Evolutionary conservation across 2,888 invertebrate genomes (phyloP).

Genomic region (Agriopis aurantiaria): DNA sequence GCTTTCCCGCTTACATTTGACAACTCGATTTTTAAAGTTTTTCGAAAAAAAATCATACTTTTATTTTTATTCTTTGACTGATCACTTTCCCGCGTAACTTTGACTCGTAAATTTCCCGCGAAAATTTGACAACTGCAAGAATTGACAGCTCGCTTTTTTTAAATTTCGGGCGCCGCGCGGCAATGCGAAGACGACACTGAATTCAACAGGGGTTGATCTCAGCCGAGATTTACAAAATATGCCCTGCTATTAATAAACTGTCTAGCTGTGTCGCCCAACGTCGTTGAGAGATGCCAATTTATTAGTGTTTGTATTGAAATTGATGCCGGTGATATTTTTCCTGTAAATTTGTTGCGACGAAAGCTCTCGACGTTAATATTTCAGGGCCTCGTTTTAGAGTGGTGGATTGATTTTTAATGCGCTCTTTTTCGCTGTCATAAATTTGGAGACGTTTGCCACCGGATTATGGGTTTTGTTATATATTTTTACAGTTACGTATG

Average conservation of each 20-base stretch:
- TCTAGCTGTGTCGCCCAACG: conserved; percentile 68
- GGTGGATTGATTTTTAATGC: conserved; percentile 76
- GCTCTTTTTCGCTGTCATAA: conserved; percentile 51
- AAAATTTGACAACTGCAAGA: conserved; percentile 54
- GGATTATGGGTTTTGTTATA: conserved; percentile 19
- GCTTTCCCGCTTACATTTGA: conserved; percentile 15
- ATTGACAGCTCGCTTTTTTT: conserved; percentile 45
- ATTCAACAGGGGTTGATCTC: conserved; percentile 70
- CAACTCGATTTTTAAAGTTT: not conserved
- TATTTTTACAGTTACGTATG: conserved; percentile 3
- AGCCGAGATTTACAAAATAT: conserved; percentile 81
- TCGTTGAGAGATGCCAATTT: conserved; percentile 84
- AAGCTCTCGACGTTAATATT: conserved; percentile 77
- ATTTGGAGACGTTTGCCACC: conserved; percentile 23
- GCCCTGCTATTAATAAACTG: conserved; percentile 81
- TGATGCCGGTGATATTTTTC: conserved; percentile 83
- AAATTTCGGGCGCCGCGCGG: conserved; percentile 73
- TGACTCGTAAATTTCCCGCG: too few relatives aligned
- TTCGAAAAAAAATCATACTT: not conserved
- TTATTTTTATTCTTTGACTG: not conserved
- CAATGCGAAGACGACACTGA: conserved; percentile 75
- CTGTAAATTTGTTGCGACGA: conserved; percentile 81
- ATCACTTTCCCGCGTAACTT: too few relatives aligned
- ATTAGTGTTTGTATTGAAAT: conserved; percentile 85
- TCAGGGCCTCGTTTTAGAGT: conserved; percentile 66